These are phyloP conservation scores for Gerris lacustris DNA, from an alignment of 2,888 invertebrate genomes.

Conservation along the genomic window DNA sequence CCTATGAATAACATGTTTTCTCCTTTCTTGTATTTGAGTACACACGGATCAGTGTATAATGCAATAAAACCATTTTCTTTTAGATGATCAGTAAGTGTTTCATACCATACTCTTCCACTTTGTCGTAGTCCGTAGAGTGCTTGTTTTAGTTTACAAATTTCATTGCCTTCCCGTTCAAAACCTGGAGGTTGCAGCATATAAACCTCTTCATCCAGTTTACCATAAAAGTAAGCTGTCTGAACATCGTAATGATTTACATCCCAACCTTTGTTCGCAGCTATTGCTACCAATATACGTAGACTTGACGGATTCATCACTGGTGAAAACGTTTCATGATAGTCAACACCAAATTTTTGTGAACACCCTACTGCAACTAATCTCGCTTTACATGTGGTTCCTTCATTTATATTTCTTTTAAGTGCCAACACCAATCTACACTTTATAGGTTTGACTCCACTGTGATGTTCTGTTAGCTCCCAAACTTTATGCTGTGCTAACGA, in stretches of 20 bases:
- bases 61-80: background rate
- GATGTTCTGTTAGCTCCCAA: background rate
- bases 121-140: constrained; percentile 28
- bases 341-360: constrained; percentile 30
- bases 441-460: background rate
- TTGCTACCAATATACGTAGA: constrained; percentile 24
- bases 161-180: constrained; percentile 19
- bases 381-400: constrained; percentile 27
- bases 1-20: no score
- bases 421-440: no score
- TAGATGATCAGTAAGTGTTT: background rate
- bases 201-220: constrained; percentile 26
- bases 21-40: no score
- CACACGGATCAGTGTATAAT: constrained; percentile 5
- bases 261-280: constrained; percentile 19
- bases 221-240: constrained; percentile 32
- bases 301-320: constrained; percentile 30
- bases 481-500: background rate
- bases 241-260: constrained; percentile 25
- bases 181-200: constrained; percentile 28
- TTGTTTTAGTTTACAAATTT: constrained; percentile 26
- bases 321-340: constrained; percentile 33
- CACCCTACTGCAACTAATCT: constrained; percentile 32
- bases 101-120: no score
- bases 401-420: constrained; percentile 26